Conservation (phyloP, 2,888 invertebrate genomes). For the Erebia palarica region DNA sequence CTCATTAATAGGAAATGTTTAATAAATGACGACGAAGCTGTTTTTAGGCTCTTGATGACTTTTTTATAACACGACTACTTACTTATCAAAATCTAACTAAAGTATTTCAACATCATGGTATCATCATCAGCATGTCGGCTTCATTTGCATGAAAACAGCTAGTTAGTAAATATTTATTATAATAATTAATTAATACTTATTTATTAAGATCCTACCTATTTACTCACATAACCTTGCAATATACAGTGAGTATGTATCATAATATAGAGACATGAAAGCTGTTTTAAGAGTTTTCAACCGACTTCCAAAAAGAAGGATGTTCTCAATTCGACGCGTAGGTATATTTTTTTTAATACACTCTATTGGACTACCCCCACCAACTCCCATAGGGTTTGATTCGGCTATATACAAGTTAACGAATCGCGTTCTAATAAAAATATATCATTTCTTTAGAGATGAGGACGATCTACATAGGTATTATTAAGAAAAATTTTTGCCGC, state of each 20-base stretch:
- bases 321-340: too few species aligned
- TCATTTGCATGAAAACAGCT: slow-evolving; percentile 33
- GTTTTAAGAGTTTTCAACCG: slow-evolving; percentile 5
- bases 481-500: slow-evolving; percentile 13
- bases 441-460: too few species aligned
- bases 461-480: background rate
- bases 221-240: background rate
- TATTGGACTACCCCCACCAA: too few species aligned
- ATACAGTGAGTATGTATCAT: background rate
- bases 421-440: too few species aligned
- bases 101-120: slow-evolving; percentile 13
- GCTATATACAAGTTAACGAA: too few species aligned
- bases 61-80: slow-evolving; percentile 13
- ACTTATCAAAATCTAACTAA: background rate
- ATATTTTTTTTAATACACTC: too few species aligned
- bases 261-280: background rate
- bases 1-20: background rate
- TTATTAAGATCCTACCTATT: too few species aligned
- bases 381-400: too few species aligned
- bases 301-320: too few species aligned
- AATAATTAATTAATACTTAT: background rate
- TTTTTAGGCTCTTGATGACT: slow-evolving; percentile 17
- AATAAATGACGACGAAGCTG: slow-evolving; percentile 9
- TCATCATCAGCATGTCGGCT: slow-evolving; percentile 38
- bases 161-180: slow-evolving; percentile 1